These are phyloP conservation scores for Oscheius myriophilus DNA, from an alignment of 2,888 invertebrate species.

Conservation along the genomic window DNA sequence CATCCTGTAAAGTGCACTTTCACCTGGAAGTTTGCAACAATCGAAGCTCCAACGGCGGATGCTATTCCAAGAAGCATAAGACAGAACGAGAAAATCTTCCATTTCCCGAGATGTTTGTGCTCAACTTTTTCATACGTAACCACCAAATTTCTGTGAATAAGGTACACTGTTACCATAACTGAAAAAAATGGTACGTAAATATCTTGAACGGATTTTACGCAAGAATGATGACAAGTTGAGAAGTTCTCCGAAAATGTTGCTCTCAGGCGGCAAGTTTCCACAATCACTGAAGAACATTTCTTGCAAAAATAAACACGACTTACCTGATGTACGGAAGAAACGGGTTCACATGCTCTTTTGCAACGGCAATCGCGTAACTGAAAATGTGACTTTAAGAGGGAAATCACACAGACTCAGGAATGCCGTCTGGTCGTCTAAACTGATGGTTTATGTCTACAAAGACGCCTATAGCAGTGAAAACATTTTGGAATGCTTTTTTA, in stretches of 20 bases:
- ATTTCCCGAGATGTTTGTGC: constrained; percentile 9
- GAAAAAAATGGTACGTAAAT: background rate
- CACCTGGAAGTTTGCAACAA: constrained; percentile 80
- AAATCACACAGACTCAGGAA: background rate
- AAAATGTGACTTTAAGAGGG: constrained; percentile 38
- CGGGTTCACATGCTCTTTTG: constrained; percentile 78
- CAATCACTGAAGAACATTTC: constrained; percentile 72
- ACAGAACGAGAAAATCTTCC: constrained; percentile 19
- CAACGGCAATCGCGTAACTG: constrained; percentile 79
- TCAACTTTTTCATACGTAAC: constrained; percentile 22
- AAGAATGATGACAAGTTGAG: constrained; percentile 76
- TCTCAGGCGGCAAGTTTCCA: constrained; percentile 81
- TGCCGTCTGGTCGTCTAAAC: background rate
- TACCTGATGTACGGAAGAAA: constrained; percentile 81
- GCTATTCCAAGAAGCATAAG: constrained; percentile 54
- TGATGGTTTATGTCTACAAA: background rate
- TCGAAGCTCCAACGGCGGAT: constrained; percentile 78
- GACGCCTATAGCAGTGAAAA: background rate
- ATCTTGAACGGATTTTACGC: constrained; percentile 1
- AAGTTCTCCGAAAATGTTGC: constrained; percentile 82
- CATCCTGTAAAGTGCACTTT: constrained; percentile 21
- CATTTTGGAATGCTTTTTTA: too few species aligned
- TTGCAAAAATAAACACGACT: background rate
- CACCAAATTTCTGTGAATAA: constrained; percentile 24
- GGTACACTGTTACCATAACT: constrained; percentile 30